Percentiles rank a stretch among this genome's conserved stretches.
Evolutionary conservation across 1,140 invertebrate species (phyloP).

Genomic region (Trissolcus basalis): DNA sequence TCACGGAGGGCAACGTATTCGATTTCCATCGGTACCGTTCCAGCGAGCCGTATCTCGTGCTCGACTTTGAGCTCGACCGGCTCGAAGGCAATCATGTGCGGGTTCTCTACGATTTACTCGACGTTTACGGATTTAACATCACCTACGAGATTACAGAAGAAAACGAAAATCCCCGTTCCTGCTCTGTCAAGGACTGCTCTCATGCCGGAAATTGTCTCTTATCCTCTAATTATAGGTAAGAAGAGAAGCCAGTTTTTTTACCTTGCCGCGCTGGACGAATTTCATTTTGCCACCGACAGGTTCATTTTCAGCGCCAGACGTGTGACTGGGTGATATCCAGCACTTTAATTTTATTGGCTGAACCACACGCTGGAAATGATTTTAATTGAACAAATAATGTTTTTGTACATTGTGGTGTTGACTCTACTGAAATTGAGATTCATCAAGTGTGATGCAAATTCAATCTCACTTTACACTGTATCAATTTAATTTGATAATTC

Average conservation of each 20-base stretch:
- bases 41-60: constrained; percentile 84
- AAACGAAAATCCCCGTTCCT: constrained; percentile 79
- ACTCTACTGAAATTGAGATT: not conserved
- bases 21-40: constrained; percentile 82
- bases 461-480: too few species aligned
- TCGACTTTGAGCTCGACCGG: constrained; percentile 84
- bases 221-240: constrained; percentile 82
- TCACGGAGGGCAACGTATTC: constrained; percentile 85
- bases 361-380: not conserved
- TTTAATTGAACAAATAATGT: not conserved
- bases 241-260: constrained; percentile 30
- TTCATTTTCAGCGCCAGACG: constrained; percentile 28
- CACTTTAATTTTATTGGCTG: not conserved
- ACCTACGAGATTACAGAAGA: constrained; percentile 86
- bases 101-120: constrained; percentile 85
- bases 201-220: constrained; percentile 89
- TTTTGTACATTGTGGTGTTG: not conserved
- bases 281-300: constrained; percentile 30
- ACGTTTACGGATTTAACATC: constrained; percentile 94
- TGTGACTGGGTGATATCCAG: not conserved
- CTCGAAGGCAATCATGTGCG: constrained; percentile 89
- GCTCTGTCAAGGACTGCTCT: constrained; percentile 86
- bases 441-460: not conserved
- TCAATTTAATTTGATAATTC: too few species aligned
- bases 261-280: constrained; percentile 9